These are phyloP conservation scores for Zaprionus africanus DNA, from an alignment of 1,140 invertebrate species.

Conservation along the genomic window DNA sequence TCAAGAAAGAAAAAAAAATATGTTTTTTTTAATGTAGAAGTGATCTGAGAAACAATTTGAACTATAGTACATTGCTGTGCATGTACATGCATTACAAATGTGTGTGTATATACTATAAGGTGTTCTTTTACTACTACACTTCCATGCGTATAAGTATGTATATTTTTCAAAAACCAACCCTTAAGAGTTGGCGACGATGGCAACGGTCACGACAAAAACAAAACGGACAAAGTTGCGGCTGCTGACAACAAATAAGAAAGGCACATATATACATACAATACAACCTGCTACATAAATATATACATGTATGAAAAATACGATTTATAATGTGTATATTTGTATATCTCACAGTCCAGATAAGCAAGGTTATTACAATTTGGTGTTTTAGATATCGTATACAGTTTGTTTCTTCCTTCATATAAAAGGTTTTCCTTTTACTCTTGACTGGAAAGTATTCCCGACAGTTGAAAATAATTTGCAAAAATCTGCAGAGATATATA, in stretches of 20 bases:
- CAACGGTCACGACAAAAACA: constrained; percentile 43
- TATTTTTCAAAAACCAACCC: constrained; percentile 35
- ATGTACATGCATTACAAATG: not conserved
- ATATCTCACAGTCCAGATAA: not conserved
- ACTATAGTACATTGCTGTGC: not conserved
- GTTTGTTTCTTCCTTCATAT: too few relatives aligned
- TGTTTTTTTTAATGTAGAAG: too few relatives aligned
- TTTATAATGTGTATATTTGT: not conserved
- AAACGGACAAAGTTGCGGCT: constrained; percentile 21
- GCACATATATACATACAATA: constrained; percentile 12
- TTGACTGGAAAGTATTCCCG: too few relatives aligned
- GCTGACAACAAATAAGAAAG: constrained; percentile 34
- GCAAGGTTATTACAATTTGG: not conserved
- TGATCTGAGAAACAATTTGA: too few relatives aligned
- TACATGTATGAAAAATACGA: not conserved
- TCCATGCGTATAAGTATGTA: not conserved
- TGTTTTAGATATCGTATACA: too few relatives aligned
- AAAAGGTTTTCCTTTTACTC: too few relatives aligned
- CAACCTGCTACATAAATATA: constrained; percentile 9
- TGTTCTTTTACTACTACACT: not conserved
- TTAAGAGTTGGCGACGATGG: constrained; percentile 35
- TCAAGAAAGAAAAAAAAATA: not conserved
- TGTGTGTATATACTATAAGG: not conserved
- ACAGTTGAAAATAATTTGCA: too few relatives aligned
- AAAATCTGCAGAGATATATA: too few relatives aligned